These are phyloP conservation scores for Dunckerocampus dactyliophorus DNA, from an alignment of 2,113 vertebrate species.

Conservation along the genomic window DNA sequence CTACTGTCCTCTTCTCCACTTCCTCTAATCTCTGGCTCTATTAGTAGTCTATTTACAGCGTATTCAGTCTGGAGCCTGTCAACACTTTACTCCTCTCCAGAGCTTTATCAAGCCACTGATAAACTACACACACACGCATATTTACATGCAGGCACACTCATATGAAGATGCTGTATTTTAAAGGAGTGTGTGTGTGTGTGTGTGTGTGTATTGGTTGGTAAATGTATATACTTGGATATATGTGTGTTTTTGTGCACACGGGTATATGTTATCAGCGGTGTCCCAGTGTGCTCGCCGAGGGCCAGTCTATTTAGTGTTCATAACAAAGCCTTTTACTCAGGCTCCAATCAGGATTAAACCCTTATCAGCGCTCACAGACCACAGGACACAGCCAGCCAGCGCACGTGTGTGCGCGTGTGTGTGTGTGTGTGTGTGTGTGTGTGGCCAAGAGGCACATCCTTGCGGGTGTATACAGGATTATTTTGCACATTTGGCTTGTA, in stretches of 20 bases:
- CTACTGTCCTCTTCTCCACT: constrained; percentile 60
- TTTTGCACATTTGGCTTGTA: constrained; percentile 3
- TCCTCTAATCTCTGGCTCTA: constrained; percentile 64
- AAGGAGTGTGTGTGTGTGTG: neutral
- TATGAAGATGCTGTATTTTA: constrained; percentile 12
- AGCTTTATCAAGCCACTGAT: constrained; percentile 64
- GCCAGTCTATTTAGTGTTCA: constrained; percentile 75
- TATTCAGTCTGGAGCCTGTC: constrained; percentile 59
- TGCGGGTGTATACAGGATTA: constrained; percentile 5
- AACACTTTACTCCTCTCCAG: constrained; percentile 59
- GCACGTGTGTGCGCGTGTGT: constrained; percentile 6
- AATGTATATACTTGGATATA: neutral
- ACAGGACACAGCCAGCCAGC: constrained; percentile 62
- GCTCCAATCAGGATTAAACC: constrained; percentile 73
- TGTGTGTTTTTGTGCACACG: constrained; percentile 31
- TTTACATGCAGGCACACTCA: constrained; percentile 35
- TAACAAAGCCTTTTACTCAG: constrained; percentile 74
- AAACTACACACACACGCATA: constrained; percentile 46
- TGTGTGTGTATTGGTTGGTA: neutral
- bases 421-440: constrained; percentile 15
- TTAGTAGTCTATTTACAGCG: constrained; percentile 71
- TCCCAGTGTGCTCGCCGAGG: constrained; percentile 71
- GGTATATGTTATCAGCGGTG: constrained; percentile 65
- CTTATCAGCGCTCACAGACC: constrained; percentile 72
- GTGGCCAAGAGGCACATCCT: constrained; percentile 1